These are phyloP conservation scores for Eleginops maclovinus DNA, from an alignment of 2,113 vertebrate genomes.

Conservation along the genomic window DNA sequence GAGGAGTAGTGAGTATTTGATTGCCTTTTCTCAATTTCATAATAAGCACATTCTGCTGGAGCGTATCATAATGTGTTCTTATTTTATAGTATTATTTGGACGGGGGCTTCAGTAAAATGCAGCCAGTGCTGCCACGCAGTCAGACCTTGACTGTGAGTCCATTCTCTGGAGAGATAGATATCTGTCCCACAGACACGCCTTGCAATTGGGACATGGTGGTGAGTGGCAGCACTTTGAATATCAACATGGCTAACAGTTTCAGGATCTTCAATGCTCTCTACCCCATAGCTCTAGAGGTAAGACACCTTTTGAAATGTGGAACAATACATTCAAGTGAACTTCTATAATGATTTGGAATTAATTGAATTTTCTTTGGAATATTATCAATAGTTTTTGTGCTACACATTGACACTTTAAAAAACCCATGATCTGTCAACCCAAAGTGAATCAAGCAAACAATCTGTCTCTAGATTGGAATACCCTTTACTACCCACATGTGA, in stretches of 20 bases:
- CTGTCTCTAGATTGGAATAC: no score
- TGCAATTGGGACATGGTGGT: constrained; percentile 85
- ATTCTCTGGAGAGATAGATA: constrained; percentile 90
- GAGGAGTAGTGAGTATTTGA: constrained; percentile 75
- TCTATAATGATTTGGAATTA: neutral
- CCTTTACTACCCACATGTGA: neutral
- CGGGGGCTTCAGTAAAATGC: constrained; percentile 89
- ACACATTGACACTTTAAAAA: neutral
- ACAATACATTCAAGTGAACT: neutral
- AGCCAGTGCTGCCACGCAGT: constrained; percentile 78
- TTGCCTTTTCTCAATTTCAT: neutral
- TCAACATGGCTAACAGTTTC: constrained; percentile 85
- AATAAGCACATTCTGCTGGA: neutral
- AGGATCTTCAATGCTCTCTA: constrained; percentile 87
- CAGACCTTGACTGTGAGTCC: constrained; percentile 89
- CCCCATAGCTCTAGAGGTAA: constrained; percentile 85
- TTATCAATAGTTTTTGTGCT: neutral
- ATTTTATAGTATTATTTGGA: constrained; percentile 88
- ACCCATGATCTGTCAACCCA: neutral
- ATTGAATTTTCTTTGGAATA: neutral
- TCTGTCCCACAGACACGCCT: constrained; percentile 85
- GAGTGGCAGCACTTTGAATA: constrained; percentile 84
- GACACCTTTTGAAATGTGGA: constrained; percentile 9
- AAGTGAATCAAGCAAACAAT: neutral
- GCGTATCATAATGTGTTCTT: neutral